These are phyloP conservation scores for Merluccius polli DNA, from an alignment of 2,797 vertebrate species.

Conservation along the genomic window DNA sequence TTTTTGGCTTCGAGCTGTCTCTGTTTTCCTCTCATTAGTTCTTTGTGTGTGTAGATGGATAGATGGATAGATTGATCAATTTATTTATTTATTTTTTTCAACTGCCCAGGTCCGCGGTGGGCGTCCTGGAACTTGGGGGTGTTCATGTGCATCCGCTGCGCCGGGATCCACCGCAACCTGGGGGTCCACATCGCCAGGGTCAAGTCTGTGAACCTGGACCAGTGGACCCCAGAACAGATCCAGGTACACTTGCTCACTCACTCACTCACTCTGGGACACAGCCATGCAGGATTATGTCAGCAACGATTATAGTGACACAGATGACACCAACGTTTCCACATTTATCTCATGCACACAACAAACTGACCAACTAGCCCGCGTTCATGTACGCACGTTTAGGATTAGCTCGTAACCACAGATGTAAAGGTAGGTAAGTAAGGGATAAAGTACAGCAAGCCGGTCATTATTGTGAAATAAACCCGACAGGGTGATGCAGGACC, in stretches of 20 bases:
- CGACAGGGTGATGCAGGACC: too few relatives aligned
- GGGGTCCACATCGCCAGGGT: conserved; percentile 99
- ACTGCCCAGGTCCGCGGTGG: conserved; percentile 87
- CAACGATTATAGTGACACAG: too few relatives aligned
- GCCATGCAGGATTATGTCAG: too few relatives aligned
- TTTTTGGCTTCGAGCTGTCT: too few relatives aligned
- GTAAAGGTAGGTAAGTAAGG: too few relatives aligned
- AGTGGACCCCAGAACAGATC: conserved; percentile 97
- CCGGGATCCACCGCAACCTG: conserved; percentile 97
- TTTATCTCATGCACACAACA: neutral
- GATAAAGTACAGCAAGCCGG: too few relatives aligned
- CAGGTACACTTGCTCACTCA: conserved; percentile 73
- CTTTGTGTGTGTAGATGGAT: too few relatives aligned
- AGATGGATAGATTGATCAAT: too few relatives aligned
- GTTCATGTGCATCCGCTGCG: conserved; percentile 98
- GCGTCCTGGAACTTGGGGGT: conserved; percentile 99
- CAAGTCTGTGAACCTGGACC: conserved; percentile 98
- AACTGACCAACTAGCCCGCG: neutral
- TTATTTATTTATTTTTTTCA: neutral
- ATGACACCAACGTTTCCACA: too few relatives aligned
- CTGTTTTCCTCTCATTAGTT: too few relatives aligned
- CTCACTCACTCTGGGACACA: neutral
- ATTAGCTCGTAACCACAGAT: too few relatives aligned
- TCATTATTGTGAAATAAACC: too few relatives aligned
- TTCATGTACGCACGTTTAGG: neutral